Evolutionary conservation across 2,888 invertebrate species (phyloP), one percentile per base, ranked within the genome.

Genomic region (Drymonia ruficornis): DNA sequence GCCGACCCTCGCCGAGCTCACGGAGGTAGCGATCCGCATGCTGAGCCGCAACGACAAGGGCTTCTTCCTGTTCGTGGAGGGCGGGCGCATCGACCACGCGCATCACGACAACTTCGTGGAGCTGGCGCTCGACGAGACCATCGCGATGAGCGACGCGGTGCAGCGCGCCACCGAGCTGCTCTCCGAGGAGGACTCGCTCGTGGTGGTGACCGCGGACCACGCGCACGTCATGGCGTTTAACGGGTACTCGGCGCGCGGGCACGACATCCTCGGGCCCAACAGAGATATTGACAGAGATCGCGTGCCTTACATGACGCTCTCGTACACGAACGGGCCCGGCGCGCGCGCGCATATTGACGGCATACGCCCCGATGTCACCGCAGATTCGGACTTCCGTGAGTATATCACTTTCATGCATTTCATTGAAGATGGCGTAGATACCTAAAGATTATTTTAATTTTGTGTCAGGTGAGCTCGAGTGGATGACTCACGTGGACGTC

Each of bases 201-300:
- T 97, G 18, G 94, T 97, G 29, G 96, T 96, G 12, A 96, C 96
- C 0, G 93, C 96, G 0, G 96, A 96, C 84, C 96, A 96, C 81
- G 93, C 96, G 0, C 96, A 96, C 80, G 94, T 95, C 0, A 94
- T 97, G 93, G 87, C 94, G 16, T 91, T 94, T 65, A 93, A 93
- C 49, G 96, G 96, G 0, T 96, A 96, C 82, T 92, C 95, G 7
- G 80, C 79, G 15, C 90, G 96, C 7, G 88, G 89, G 8, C 58
- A 63, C 28, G 74, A 80, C 54, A 81, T 89, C 45, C 76, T 83
- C 7, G 67, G 67, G 1, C 51, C 63, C 0, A 61, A 63, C 12
- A 19, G 50, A n/a, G 46, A 53, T 6, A 0, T 11, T 8, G 67
- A 59, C 7, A 6, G 19, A 0, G 18, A 57, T 23, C 0, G 13